Evolutionary conservation across 30 jellyfish, hydroid and myxozoan genomes (phyloP).

Genomic region (Euphysa ruthae): DNA sequence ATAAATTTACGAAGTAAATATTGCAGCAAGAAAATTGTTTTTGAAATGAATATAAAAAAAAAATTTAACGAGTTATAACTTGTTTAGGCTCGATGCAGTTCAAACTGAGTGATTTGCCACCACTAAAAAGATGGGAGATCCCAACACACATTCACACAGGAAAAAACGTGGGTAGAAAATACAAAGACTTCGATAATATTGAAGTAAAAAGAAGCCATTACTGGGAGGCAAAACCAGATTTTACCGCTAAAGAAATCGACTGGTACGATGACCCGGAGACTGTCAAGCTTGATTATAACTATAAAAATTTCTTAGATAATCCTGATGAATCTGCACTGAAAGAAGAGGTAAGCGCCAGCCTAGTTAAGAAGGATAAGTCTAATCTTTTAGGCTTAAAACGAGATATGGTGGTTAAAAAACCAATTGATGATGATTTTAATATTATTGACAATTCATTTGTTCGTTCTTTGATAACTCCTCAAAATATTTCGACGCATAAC

Average conservation of each 20-base stretch:
- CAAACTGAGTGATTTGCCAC: constrained; percentile 70
- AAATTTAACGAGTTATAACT: too few species aligned
- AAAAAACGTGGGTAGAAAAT: constrained; percentile 71
- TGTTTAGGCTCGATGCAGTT: too few species aligned
- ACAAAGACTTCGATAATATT: constrained; percentile 53
- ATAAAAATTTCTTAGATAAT: constrained; percentile 63
- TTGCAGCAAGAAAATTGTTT: too few species aligned
- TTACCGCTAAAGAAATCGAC: constrained; percentile 60
- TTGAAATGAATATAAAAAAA: too few species aligned
- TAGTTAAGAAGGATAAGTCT: neutral
- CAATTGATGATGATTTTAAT: neutral
- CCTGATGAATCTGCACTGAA: constrained; percentile 37
- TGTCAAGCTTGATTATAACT: constrained; percentile 72
- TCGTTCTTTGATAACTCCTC: neutral
- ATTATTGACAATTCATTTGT: neutral
- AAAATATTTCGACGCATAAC: neutral
- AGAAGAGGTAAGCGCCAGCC: neutral
- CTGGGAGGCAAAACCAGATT: constrained; percentile 83
- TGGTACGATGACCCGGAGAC: constrained; percentile 87
- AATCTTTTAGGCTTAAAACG: neutral
- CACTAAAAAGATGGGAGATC: constrained; percentile 70
- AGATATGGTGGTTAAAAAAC: neutral
- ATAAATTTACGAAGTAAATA: too few species aligned
- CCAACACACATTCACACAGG: constrained; percentile 65
- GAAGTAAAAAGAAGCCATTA: constrained; percentile 66